These are phyloP conservation scores for Drosophila tristis DNA, from an alignment of 1,140 invertebrate species.

Conservation along the genomic window DNA sequence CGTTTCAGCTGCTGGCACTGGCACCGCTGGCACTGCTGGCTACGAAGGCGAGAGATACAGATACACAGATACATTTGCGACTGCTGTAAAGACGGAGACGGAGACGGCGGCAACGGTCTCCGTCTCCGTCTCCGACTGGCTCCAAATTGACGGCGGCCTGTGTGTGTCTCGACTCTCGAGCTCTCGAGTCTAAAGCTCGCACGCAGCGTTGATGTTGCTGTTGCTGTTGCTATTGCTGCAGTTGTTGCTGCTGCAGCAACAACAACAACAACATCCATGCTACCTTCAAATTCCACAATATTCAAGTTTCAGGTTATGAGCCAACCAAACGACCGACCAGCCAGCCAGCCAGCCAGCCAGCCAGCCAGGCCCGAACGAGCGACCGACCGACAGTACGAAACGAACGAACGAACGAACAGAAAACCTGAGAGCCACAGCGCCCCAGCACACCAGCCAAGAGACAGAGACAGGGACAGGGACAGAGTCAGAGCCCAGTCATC, in stretches of 20 bases:
- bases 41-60: slow-evolving; percentile 27
- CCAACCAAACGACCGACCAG: slow-evolving; percentile 50
- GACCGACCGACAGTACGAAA: not conserved
- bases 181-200: slow-evolving; percentile 74
- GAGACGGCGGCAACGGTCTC: slow-evolving; percentile 1
- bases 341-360: slow-evolving; percentile 54
- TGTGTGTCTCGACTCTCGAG: too few relatives aligned
- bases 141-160: slow-evolving; percentile 69
- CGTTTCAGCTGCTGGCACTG: slow-evolving; percentile 72
- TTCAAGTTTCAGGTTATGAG: slow-evolving; percentile 83
- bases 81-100: slow-evolving; percentile 4
- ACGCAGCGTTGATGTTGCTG: slow-evolving; percentile 58
- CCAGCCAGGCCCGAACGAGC: slow-evolving; percentile 13
- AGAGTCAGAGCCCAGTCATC: slow-evolving; percentile 58
- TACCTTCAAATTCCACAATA: slow-evolving; percentile 83
- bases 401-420: slow-evolving; percentile 38
- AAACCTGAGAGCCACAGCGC: slow-evolving; percentile 63
- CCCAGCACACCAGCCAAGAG: too few relatives aligned
- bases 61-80: slow-evolving; percentile 12
- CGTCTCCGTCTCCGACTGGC: slow-evolving; percentile 50
- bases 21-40: slow-evolving; percentile 24
- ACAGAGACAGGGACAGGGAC: too few relatives aligned
- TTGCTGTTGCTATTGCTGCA: slow-evolving; percentile 36
- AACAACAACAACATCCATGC: slow-evolving; percentile 48
- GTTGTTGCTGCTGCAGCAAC: slow-evolving; percentile 25